These are phyloP conservation scores for Girardinichthys multiradiatus DNA, from an alignment of 2,113 vertebrate genomes.

Conservation along the genomic window DNA sequence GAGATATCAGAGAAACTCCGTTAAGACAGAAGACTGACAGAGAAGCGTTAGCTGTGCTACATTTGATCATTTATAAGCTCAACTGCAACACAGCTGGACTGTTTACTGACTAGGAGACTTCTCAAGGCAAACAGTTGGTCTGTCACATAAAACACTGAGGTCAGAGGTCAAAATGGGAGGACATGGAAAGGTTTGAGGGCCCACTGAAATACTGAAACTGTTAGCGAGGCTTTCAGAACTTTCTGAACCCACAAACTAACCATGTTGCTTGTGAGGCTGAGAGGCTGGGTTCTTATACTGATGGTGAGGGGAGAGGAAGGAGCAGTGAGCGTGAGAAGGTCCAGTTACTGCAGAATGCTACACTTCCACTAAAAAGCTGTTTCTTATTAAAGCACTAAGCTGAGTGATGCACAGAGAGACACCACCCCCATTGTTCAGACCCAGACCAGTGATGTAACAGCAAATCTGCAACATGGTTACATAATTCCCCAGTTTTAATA, in stretches of 20 bases:
- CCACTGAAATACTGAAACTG: background rate
- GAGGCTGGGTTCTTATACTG: background rate
- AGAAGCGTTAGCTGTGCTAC: background rate
- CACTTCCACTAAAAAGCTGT: conserved; percentile 49
- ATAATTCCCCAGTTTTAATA: no score
- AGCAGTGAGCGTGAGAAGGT: background rate
- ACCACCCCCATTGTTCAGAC: conserved; percentile 68
- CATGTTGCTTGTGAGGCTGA: background rate
- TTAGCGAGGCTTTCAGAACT: background rate
- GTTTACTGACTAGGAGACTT: no score
- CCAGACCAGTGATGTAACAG: conserved; percentile 25
- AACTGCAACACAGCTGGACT: no score
- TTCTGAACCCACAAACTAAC: no score
- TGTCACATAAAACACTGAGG: background rate
- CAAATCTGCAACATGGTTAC: background rate
- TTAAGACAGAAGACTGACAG: background rate
- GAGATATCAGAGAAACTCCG: no score
- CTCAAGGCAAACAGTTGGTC: no score
- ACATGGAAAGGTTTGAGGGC: background rate
- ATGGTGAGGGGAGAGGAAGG: background rate
- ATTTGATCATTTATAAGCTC: no score
- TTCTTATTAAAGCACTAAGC: conserved; percentile 53
- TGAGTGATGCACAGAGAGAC: conserved; percentile 18
- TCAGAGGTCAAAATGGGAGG: background rate
- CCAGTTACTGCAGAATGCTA: background rate